phyloP scores from a whole-genome alignment of 30 jellyfish, hydroid and myxozoan genomes.

The Mastigias papua region DNA sequence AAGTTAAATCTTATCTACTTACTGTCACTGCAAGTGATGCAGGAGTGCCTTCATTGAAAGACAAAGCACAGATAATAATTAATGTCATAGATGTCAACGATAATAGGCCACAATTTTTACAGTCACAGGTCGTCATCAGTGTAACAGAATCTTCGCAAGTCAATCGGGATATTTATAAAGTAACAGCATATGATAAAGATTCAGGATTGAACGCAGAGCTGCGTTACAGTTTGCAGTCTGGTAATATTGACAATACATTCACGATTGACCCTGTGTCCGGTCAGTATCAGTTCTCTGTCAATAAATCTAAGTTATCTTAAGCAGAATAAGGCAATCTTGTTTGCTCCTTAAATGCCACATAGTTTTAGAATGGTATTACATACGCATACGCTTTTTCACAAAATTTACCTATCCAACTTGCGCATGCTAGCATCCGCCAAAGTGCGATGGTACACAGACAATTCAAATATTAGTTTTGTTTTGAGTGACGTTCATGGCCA shows the following conservation, averaged over 20 bases:
- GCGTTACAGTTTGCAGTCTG: conserved; percentile 72
- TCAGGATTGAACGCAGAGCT: conserved; percentile 72
- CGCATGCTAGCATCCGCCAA: no score
- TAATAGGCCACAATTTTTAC: conserved; percentile 75
- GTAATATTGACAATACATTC: conserved; percentile 78
- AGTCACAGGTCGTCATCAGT: conserved; percentile 29
- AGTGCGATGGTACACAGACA: no score
- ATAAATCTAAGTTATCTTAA: no score
- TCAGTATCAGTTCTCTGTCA: no score
- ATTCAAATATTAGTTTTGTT: no score
- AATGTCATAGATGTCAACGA: conserved; percentile 90
- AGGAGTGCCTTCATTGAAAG: conserved; percentile 75
- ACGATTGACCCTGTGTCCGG: conserved; percentile 84
- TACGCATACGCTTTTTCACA: no score
- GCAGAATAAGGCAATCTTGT: no score
- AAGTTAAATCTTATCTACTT: conserved; percentile 50
- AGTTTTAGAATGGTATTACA: no score
- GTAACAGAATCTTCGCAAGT: conserved; percentile 74
- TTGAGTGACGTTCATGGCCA: no score
- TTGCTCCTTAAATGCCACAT: no score
- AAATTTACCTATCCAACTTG: no score
- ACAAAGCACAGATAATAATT: conserved; percentile 67
- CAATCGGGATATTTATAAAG: conserved; percentile 65
- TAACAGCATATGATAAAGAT: conserved; percentile 82
- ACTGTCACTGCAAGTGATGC: conserved; percentile 82